Base-by-base conservation (phyloP, 2,797 vertebrate species). In the Sylvilagus floridanus region DNA sequence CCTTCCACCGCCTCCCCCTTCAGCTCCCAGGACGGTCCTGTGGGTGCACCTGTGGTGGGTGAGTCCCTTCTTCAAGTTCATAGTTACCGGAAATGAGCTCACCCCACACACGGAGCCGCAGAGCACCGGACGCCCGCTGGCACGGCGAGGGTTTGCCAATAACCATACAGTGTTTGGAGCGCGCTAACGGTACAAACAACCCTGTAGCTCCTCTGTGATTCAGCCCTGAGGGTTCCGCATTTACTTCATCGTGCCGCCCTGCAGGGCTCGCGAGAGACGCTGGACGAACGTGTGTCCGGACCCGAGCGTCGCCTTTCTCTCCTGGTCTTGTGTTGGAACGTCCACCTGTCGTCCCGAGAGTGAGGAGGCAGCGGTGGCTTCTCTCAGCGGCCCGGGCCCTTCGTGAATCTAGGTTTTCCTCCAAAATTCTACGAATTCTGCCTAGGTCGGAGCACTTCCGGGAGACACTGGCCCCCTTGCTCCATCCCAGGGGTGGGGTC, bases 361-460 rank as follows among this genome's bases (percentile, higher is more conserved):
- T 21, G 5, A 22, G 21, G 42, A 28, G 6, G 5, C 5, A 1
- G 0, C 0, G 0, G 2, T 4, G 1, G 2, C 17, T 19, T 19
- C 1, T 0, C 14, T 30, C 16, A 57, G 54, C 5, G 14, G 54
- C 54, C 13, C 54, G 17, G 42, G 54, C 54, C 54, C 13, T 57
- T 19, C 54, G 8, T 47, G 42, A 47, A 47, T 47, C 42, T 47
- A 47, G 42, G 42, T 47, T 47, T 47, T 47, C 42, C 42, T 47
- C 42, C 42, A 47, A 47, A 47, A 47, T 1, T 47, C 42, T 47
- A 47, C 8, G 42, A 47, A 47, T 47, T 47, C 42, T 47, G 42
- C 42, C 42, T 47, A 47, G 42, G 42, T 47, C 8, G 8, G 42
- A 47, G 42, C 42, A 47, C 42, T 9, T 47, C 42, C 8, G 42